Evolutionary conservation across 2,113 vertebrate species (phyloP).

Genomic region (Nothocercus nigrocapillus): DNA sequence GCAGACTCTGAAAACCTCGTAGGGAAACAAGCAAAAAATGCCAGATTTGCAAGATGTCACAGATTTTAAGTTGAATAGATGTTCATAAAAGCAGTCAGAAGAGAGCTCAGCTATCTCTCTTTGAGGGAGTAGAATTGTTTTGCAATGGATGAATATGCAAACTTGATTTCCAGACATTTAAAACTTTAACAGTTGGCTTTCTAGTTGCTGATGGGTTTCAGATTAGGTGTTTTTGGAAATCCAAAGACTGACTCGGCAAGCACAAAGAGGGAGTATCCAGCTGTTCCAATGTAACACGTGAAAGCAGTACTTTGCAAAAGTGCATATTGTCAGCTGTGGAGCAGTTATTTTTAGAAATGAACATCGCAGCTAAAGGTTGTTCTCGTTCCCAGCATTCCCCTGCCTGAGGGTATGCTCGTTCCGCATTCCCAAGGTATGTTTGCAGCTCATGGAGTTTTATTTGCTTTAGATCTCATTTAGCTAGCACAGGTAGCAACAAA

Average conservation of each 20-base stretch:
- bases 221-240: neutral
- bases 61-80: neutral
- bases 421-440: constrained; percentile 29
- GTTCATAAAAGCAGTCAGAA: neutral
- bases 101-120: neutral
- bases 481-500: constrained; percentile 12
- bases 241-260: neutral
- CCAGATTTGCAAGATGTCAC: neutral
- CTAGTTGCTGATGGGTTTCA: neutral
- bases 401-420: constrained; percentile 35
- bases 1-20: neutral
- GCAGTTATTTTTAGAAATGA: constrained; percentile 35
- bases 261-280: neutral
- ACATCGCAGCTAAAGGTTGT: constrained; percentile 25
- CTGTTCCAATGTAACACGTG: constrained; percentile 29
- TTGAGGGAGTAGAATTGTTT: neutral
- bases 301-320: constrained; percentile 26
- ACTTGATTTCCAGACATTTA: neutral
- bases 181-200: neutral
- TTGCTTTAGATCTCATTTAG: constrained; percentile 50
- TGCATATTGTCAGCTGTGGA: constrained; percentile 41
- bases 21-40: neutral
- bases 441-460: constrained; percentile 23
- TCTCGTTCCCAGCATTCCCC: constrained; percentile 24
- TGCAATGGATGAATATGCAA: neutral